phyloP scores from a whole-genome alignment of 35 echinoderm and acorn worm species.

The Anneissia japonica region DNA sequence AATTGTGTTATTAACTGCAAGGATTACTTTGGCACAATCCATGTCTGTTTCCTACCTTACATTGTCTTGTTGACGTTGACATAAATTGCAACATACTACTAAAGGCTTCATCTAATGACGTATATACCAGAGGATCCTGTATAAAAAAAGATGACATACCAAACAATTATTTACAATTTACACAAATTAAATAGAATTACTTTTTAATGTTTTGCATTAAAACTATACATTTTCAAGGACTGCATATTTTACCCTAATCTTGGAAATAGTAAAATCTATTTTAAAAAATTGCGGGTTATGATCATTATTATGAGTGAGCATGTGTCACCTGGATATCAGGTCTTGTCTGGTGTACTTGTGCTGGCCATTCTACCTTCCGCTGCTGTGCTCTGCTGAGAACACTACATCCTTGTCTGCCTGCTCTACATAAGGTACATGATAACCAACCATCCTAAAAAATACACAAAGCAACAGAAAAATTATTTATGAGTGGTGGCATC shows the following conservation, averaged over 20 bases:
- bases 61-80: constrained; percentile 83
- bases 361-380: constrained; percentile 76
- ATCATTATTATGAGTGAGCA: background rate
- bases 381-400: constrained; percentile 62
- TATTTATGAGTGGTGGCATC: too few species aligned
- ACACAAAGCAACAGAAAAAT: too few species aligned
- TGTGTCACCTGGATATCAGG: constrained; percentile 48
- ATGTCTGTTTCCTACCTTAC: constrained; percentile 35
- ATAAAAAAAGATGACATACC: background rate
- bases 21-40: background rate
- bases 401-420: constrained; percentile 56
- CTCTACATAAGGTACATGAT: constrained; percentile 76
- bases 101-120: constrained; percentile 90
- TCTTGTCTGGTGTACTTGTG: constrained; percentile 32
- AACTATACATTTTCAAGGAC: background rate
- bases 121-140: constrained; percentile 65
- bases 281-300: background rate
- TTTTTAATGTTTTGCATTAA: background rate
- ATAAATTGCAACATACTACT: constrained; percentile 84
- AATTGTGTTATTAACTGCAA: background rate
- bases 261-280: background rate
- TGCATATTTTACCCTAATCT: background rate
- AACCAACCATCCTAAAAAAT: constrained; percentile 57
- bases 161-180: background rate
- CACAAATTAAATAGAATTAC: background rate